Evolutionary conservation across 2,888 invertebrate genomes (phyloP).

Genomic region (Eudemis profundana): DNA sequence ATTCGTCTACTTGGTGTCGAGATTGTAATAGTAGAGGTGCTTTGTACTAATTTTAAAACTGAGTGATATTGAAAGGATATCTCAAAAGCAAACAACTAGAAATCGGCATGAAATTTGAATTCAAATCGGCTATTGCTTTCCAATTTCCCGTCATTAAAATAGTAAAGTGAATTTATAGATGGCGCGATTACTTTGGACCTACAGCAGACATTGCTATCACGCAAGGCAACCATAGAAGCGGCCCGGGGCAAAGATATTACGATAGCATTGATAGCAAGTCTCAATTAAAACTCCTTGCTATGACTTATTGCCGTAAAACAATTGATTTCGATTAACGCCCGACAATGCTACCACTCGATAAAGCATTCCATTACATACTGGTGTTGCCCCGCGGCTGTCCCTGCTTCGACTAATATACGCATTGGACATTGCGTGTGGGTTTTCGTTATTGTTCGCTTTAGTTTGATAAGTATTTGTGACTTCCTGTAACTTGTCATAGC

Average conservation of each 20-base stretch:
- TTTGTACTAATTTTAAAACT: not conserved
- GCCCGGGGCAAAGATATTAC: slow-evolving; percentile 66
- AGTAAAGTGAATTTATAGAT: slow-evolving; percentile 39
- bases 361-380: slow-evolving; percentile 58
- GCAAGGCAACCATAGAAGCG: slow-evolving; percentile 53
- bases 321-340: slow-evolving; percentile 82
- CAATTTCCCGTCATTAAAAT: slow-evolving; percentile 38
- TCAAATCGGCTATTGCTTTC: slow-evolving; percentile 24
- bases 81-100: slow-evolving; percentile 1
- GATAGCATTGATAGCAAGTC: slow-evolving; percentile 62
- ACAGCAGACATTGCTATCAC: slow-evolving; percentile 43
- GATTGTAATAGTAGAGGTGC: not conserved
- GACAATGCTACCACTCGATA: slow-evolving; percentile 76
- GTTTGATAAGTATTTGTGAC: too few species aligned
- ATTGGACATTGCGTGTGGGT: slow-evolving; percentile 16
- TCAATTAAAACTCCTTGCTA: slow-evolving; percentile 75
- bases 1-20: too few species aligned
- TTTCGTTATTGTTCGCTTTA: slow-evolving; percentile 17
- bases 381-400: slow-evolving; percentile 32
- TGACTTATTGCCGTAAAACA: slow-evolving; percentile 79
- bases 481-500: too few species aligned
- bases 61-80: not conserved
- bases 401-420: slow-evolving; percentile 28
- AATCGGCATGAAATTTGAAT: slow-evolving; percentile 9
- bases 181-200: slow-evolving; percentile 45